Conservation (phyloP, 2,797 vertebrate genomes). For the Amniataba percoides region DNA sequence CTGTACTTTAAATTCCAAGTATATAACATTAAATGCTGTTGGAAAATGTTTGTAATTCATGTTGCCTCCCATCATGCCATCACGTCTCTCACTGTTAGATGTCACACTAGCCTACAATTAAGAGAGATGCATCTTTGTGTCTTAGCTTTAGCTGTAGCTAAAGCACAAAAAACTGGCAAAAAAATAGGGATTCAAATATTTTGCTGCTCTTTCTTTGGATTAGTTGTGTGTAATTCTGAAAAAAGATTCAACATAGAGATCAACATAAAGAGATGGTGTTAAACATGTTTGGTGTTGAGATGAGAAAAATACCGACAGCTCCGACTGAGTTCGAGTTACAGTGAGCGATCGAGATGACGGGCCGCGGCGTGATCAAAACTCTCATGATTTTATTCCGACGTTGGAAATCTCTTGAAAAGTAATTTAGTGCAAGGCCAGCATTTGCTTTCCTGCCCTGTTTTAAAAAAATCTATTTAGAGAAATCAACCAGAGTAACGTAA, state of each 20-base stretch:
- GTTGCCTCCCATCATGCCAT: background rate
- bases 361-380: too few species aligned
- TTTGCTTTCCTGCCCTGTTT: background rate
- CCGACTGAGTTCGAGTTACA: too few species aligned
- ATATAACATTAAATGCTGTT: background rate
- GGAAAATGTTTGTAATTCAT: background rate
- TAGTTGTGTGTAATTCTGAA: background rate
- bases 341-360: too few species aligned
- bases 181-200: background rate
- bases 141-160: background rate
- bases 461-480: too few species aligned
- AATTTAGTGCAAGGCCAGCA: too few species aligned
- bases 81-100: background rate
- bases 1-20: background rate
- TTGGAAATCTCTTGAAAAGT: too few species aligned
- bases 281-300: too few species aligned
- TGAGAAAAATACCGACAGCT: too few species aligned
- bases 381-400: too few species aligned
- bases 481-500: background rate
- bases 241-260: too few species aligned
- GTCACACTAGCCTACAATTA: background rate
- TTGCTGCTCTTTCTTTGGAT: background rate
- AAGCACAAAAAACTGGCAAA: background rate
- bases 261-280: too few species aligned
- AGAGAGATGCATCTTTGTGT: background rate